A percentile compares a stretch with the other conserved stretches of the same genome.
These are phyloP conservation scores for Diachrysia chrysitis DNA, from an alignment of 2,888 invertebrate species.

Conservation along the genomic window DNA sequence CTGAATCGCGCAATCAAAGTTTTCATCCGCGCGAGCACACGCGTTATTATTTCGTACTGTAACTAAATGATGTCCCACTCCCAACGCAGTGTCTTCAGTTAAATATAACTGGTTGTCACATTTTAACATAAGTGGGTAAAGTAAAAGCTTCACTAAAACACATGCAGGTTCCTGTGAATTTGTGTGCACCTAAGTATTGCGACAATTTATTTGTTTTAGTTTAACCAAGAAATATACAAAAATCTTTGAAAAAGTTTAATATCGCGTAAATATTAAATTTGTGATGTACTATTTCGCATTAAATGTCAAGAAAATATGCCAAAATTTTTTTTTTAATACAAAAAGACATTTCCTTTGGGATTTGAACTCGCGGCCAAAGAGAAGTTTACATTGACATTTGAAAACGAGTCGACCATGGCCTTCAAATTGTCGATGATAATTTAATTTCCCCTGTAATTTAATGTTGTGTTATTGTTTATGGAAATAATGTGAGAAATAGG, in stretches of 20 bases:
- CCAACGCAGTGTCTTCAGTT: slow-evolving; percentile 76
- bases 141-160: slow-evolving; percentile 78
- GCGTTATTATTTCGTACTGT: slow-evolving; percentile 18
- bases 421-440: not conserved
- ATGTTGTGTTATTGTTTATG: not conserved
- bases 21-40: slow-evolving; percentile 13
- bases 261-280: not conserved
- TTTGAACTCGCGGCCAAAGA: slow-evolving; percentile 24
- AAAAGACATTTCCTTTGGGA: slow-evolving; percentile 29
- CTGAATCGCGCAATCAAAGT: slow-evolving; percentile 28
- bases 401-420: not conserved
- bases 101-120: slow-evolving; percentile 64
- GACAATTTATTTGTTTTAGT: slow-evolving; percentile 61
- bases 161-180: slow-evolving; percentile 73
- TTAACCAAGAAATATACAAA: not conserved
- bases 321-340: slow-evolving; percentile 6
- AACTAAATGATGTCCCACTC: slow-evolving; percentile 63
- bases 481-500: not conserved
- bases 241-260: not conserved
- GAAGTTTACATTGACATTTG: not conserved
- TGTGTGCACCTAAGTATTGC: slow-evolving; percentile 82
- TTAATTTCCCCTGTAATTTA: not conserved
- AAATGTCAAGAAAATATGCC: not conserved
- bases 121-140: slow-evolving; percentile 70
- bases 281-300: not conserved